These are phyloP conservation scores for Erethizon dorsatum DNA, from an alignment of 2,797 vertebrate species.

Conservation along the genomic window DNA sequence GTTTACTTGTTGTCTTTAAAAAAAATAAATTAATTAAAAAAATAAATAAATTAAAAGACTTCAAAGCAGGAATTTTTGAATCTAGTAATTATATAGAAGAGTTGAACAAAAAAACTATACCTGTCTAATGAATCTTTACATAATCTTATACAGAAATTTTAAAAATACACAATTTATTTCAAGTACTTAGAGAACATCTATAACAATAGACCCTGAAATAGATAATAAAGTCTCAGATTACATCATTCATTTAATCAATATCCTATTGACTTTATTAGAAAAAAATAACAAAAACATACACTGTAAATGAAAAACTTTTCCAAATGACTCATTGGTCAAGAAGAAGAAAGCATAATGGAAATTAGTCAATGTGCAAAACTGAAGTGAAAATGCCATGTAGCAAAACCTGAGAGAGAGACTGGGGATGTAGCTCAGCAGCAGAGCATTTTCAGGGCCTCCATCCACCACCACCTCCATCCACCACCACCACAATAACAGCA, in stretches of 20 bases:
- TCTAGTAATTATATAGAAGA: conserved; percentile 34
- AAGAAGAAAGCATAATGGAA: conserved; percentile 38
- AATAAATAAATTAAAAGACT: background rate
- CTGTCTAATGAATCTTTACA: conserved; percentile 52
- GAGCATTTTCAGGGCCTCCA: background rate
- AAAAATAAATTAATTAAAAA: no score
- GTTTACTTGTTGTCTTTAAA: no score
- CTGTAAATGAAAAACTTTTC: conserved; percentile 49
- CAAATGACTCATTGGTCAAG: conserved; percentile 22
- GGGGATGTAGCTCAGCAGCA: background rate
- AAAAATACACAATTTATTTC: conserved; percentile 52
- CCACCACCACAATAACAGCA: background rate
- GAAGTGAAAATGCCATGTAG: conserved; percentile 13
- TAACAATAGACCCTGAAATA: conserved; percentile 14
- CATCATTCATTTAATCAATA: background rate
- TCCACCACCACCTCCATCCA: background rate
- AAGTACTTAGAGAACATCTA: conserved; percentile 46
- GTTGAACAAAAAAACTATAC: background rate
- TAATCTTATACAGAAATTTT: background rate
- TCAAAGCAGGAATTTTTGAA: conserved; percentile 66
- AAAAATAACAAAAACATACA: conserved; percentile 27
- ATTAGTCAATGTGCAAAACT: conserved; percentile 34
- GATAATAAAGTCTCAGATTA: conserved; percentile 51
- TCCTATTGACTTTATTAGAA: conserved; percentile 18
- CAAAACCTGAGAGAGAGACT: background rate